These are phyloP conservation scores for Venturia canescens DNA, from an alignment of 1,140 invertebrate genomes.

Conservation along the genomic window DNA sequence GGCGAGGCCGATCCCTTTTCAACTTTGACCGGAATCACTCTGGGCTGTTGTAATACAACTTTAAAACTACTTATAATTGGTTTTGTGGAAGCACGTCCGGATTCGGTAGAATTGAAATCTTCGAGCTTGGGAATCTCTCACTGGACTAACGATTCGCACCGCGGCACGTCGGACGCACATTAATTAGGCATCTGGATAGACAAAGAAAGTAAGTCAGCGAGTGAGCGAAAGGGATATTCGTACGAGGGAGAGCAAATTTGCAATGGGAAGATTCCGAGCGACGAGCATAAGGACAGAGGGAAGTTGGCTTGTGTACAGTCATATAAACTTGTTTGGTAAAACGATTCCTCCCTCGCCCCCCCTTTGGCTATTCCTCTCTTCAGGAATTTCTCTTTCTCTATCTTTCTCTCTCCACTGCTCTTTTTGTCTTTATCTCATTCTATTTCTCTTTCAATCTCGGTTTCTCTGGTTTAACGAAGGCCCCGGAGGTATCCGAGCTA, in stretches of 20 bases:
- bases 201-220: neutral
- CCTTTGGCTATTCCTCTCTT: neutral
- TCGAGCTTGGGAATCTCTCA: neutral
- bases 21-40: constrained; percentile 4
- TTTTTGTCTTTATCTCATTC: neutral
- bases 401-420: neutral
- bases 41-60: constrained; percentile 60
- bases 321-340: constrained; percentile 15
- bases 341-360: neutral
- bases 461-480: constrained; percentile 14
- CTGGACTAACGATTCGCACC: constrained; percentile 19
- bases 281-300: neutral
- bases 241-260: constrained; percentile 6
- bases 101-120: neutral
- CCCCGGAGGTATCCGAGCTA: constrained; percentile 17
- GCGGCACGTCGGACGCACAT: neutral
- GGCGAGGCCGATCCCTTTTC: neutral
- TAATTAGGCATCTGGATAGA: constrained; percentile 12
- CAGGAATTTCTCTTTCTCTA: neutral
- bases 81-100: constrained; percentile 57
- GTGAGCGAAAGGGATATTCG: neutral
- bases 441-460: constrained; percentile 25
- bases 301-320: constrained; percentile 21
- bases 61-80: constrained; percentile 70
- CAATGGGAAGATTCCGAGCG: neutral